phyloP scores from a whole-genome alignment of 2,797 vertebrate genomes.

The Melanotaenia nigrans region DNA sequence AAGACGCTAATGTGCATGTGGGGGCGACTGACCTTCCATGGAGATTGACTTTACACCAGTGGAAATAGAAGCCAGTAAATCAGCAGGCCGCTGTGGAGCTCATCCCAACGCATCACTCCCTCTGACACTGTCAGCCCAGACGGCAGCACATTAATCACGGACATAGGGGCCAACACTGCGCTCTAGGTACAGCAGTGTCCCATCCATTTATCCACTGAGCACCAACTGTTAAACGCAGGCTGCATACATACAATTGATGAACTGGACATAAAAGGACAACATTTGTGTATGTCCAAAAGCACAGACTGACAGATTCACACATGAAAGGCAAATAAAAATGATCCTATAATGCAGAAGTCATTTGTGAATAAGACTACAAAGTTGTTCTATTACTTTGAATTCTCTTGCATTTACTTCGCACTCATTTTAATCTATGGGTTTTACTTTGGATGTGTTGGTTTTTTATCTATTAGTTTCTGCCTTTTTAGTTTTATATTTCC shows the following conservation, averaged over 20 bases:
- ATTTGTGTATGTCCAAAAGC: conserved; percentile 4
- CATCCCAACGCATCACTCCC: conserved; percentile 81
- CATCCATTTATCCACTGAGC: conserved; percentile 75
- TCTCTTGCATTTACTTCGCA: conserved; percentile 6
- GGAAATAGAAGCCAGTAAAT: conserved; percentile 91
- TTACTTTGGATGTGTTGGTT: conserved; percentile 24
- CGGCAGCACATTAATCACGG: conserved; percentile 79
- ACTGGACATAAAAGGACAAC: conserved; percentile 18
- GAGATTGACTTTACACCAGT: conserved; percentile 89
- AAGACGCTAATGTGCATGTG: conserved; percentile 82
- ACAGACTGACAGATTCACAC: conserved; percentile 15
- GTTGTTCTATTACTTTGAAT: neutral
- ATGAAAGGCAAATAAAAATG: conserved; percentile 5
- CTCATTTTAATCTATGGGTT: conserved; percentile 43
- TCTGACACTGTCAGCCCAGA: conserved; percentile 83
- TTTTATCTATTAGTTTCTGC: conserved; percentile 52
- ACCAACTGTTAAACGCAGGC: conserved; percentile 46
- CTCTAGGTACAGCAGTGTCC: conserved; percentile 59
- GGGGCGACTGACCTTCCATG: conserved; percentile 89
- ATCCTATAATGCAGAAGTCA: neutral
- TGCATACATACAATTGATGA: conserved; percentile 35
- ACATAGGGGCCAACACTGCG: conserved; percentile 43
- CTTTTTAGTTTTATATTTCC: conserved; percentile 59
- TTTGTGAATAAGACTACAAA: neutral
- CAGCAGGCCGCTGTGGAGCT: conserved; percentile 72